Conservation (phyloP, 2,113 vertebrate genomes). For the Amia ocellicauda region DNA sequence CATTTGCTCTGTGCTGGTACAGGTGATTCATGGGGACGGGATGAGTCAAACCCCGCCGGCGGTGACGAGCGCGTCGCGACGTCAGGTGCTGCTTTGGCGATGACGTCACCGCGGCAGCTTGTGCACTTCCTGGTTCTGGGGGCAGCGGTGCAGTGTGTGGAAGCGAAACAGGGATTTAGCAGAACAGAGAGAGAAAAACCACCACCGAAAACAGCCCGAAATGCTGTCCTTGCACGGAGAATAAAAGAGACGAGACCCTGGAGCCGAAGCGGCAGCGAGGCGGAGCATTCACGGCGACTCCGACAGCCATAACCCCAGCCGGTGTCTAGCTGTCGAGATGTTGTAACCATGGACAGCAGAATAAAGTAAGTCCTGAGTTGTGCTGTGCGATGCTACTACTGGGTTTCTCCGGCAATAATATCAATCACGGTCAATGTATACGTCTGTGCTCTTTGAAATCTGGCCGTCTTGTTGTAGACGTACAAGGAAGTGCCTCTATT, state of each 20-base stretch:
- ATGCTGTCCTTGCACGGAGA: not conserved
- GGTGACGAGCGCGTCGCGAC: no score
- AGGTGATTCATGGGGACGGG: no score
- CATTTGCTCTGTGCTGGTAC: no score
- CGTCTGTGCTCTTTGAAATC: no score
- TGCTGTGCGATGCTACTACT: no score
- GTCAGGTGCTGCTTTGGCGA: slow-evolving; percentile 38
- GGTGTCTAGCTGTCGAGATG: slow-evolving; percentile 72
- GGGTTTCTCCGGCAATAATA: no score
- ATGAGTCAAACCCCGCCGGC: no score
- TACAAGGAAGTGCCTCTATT: no score
- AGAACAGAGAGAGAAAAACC: slow-evolving; percentile 17
- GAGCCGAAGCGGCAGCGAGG: slow-evolving; percentile 14
- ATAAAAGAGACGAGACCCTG: slow-evolving; percentile 7
- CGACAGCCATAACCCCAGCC: slow-evolving; percentile 34
- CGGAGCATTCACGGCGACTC: slow-evolving; percentile 26
- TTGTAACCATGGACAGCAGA: slow-evolving; percentile 83
- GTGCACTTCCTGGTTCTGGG: slow-evolving; percentile 67
- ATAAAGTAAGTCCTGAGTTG: slow-evolving; percentile 71
- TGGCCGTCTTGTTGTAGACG: no score
- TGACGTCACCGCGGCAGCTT: slow-evolving; percentile 61
- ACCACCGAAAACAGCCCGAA: slow-evolving; percentile 18
- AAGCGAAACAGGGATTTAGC: slow-evolving; percentile 24
- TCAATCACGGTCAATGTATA: no score
- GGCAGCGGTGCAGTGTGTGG: slow-evolving; percentile 61